Percentiles rank a stretch among this genome's conserved stretches.
These are phyloP conservation scores for Cheilosia scutellata DNA, from an alignment of 2,888 invertebrate genomes.

Conservation along the genomic window DNA sequence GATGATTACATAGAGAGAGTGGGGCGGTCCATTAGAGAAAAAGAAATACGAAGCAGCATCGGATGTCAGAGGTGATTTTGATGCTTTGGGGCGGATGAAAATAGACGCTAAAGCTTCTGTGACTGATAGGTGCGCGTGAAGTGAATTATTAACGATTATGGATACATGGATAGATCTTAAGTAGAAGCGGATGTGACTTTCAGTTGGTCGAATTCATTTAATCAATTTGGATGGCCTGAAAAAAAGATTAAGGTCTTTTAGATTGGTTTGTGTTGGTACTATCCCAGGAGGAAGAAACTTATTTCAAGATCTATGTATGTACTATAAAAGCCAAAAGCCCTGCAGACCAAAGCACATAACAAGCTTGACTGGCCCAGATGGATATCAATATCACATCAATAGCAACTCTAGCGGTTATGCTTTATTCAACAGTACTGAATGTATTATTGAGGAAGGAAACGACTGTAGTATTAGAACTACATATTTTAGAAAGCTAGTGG, in stretches of 20 bases:
- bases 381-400: too few relatives aligned
- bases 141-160: slow-evolving; percentile 15
- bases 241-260: too few relatives aligned
- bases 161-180: not conserved
- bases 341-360: too few relatives aligned
- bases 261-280: not conserved
- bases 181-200: slow-evolving; percentile 42
- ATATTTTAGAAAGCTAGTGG: too few relatives aligned
- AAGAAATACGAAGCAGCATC: slow-evolving; percentile 30
- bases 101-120: slow-evolving; percentile 43
- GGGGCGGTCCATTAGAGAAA: slow-evolving; percentile 42
- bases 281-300: too few relatives aligned
- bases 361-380: too few relatives aligned
- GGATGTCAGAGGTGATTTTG: slow-evolving; percentile 67
- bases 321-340: too few relatives aligned
- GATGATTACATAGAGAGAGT: slow-evolving; percentile 14
- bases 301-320: too few relatives aligned
- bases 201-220: slow-evolving; percentile 16
- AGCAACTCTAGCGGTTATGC: too few relatives aligned
- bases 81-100: slow-evolving; percentile 60
- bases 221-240: not conserved
- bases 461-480: too few relatives aligned
- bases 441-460: too few relatives aligned
- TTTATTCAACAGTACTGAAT: too few relatives aligned
- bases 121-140: slow-evolving; percentile 46